phyloP scores from a whole-genome alignment of 1,140 invertebrate genomes.

The Drosophila repletoides region DNA sequence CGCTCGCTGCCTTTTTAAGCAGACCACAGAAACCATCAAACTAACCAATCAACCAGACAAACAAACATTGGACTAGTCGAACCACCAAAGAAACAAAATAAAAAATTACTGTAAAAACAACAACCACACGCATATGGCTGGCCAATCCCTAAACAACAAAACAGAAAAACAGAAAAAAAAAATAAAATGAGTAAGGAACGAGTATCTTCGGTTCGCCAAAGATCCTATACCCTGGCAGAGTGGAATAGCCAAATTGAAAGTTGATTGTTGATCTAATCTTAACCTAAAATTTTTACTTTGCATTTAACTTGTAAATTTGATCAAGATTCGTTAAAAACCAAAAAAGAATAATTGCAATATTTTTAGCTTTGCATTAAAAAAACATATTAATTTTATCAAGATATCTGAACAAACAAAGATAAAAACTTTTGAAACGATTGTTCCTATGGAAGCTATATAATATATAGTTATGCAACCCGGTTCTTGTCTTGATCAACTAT shows the following conservation, averaged over 20 bases:
- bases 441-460: neutral
- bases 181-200: neutral
- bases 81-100: neutral
- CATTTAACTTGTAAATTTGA: too few relatives aligned
- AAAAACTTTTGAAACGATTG: too few relatives aligned
- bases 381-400: too few relatives aligned
- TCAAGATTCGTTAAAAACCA: too few relatives aligned
- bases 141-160: slow-evolving; percentile 1
- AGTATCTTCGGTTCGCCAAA: too few relatives aligned
- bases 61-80: slow-evolving; percentile 25
- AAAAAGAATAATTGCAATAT: too few relatives aligned
- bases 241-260: too few relatives aligned
- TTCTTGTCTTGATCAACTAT: too few relatives aligned
- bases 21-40: slow-evolving; percentile 18
- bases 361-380: too few relatives aligned
- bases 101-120: neutral
- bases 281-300: too few relatives aligned
- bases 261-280: too few relatives aligned
- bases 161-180: neutral
- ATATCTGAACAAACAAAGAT: neutral
- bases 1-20: slow-evolving; percentile 3
- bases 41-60: slow-evolving; percentile 9
- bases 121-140: slow-evolving; percentile 1
- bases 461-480: too few relatives aligned
- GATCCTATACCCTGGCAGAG: neutral